These are phyloP conservation scores for Pammene fasciana DNA, from an alignment of 2,888 invertebrate genomes.

Conservation along the genomic window DNA sequence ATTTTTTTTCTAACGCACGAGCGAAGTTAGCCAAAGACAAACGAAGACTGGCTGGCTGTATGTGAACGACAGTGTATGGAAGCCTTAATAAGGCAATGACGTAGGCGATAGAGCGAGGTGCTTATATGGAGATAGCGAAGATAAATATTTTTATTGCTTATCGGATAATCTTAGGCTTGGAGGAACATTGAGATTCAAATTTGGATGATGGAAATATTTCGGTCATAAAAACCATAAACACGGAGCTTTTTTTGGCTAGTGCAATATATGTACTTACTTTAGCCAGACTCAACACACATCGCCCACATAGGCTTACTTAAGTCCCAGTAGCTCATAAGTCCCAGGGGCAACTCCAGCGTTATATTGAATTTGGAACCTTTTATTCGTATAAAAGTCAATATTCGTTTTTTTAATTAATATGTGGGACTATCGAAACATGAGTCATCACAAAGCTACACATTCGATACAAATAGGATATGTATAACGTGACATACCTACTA, in stretches of 20 bases:
- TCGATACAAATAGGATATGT: conserved; percentile 17
- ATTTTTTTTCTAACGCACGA: conserved; percentile 55
- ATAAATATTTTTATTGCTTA: conserved; percentile 33
- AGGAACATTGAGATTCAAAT: conserved; percentile 9
- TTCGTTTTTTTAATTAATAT: too few relatives aligned
- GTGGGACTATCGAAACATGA: background rate
- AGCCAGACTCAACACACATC: too few relatives aligned
- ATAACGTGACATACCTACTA: background rate
- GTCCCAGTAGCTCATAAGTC: too few relatives aligned
- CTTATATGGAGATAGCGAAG: conserved; percentile 36
- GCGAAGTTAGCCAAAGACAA: conserved; percentile 57
- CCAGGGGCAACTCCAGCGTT: too few relatives aligned
- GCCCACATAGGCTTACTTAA: too few relatives aligned
- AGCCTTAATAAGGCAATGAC: conserved; percentile 51
- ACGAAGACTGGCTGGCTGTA: conserved; percentile 60
- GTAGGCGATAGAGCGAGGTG: conserved; percentile 19
- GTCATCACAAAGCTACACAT: conserved; percentile 1
- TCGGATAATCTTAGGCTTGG: conserved; percentile 23
- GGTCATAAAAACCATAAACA: too few relatives aligned
- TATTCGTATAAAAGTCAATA: too few relatives aligned
- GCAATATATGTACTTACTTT: too few relatives aligned
- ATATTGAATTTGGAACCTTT: too few relatives aligned
- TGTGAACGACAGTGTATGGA: conserved; percentile 40
- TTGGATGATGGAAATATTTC: conserved; percentile 12
- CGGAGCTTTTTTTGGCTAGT: background rate